Evolutionary conservation across 2,888 invertebrate species (phyloP).

Genomic region (Enchytraeus crypticus): DNA sequence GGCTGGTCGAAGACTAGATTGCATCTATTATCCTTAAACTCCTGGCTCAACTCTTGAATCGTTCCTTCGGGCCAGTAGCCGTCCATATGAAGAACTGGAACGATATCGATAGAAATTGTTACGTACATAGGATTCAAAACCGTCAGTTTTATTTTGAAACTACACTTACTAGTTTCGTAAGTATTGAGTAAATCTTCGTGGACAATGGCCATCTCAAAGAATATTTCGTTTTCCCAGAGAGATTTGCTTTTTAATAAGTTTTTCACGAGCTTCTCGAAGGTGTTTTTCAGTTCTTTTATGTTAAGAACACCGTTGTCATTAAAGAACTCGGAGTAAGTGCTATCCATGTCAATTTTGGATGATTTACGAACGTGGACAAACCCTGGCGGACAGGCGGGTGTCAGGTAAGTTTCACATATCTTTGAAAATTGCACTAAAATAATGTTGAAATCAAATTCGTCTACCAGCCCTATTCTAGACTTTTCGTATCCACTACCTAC

Average conservation of each 20-base stretch:
- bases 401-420: background rate
- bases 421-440: background rate
- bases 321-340: background rate
- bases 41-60: background rate
- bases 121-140: background rate
- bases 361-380: background rate
- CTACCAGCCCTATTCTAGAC: background rate
- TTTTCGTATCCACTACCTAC: background rate
- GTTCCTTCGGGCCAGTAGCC: slow-evolving; percentile 3
- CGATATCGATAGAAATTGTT: background rate
- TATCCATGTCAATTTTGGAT: background rate
- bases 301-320: background rate
- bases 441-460: slow-evolving; percentile 6
- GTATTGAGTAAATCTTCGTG: no score
- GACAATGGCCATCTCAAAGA: no score
- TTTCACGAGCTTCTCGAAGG: no score
- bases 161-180: background rate
- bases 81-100: background rate
- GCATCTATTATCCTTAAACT: background rate
- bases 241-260: no score
- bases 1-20: slow-evolving; percentile 1
- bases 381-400: background rate
- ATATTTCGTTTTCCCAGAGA: no score
- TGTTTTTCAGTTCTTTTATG: background rate
- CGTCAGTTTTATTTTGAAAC: background rate